Evolutionary conservation across 2,797 vertebrate species (phyloP).

Genomic region (Epinephelus awoara): DNA sequence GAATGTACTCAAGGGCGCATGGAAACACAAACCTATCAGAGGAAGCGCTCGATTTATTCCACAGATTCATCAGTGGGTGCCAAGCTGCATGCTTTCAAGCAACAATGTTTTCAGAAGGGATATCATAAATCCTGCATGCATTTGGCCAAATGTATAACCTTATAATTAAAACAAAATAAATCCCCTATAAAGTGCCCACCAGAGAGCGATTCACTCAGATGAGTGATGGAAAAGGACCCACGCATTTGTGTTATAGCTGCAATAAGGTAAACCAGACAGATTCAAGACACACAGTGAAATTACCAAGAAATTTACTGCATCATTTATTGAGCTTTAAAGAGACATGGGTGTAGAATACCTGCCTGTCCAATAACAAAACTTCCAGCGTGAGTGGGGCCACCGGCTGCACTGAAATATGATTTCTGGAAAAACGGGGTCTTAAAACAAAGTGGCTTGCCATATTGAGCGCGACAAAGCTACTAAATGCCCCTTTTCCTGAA

Average conservation of each 20-base stretch:
- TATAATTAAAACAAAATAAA: constrained; percentile 83
- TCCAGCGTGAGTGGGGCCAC: constrained; percentile 23
- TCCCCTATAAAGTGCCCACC: constrained; percentile 55
- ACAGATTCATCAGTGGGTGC: constrained; percentile 56
- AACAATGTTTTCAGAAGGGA: constrained; percentile 62
- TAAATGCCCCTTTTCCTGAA: constrained; percentile 63
- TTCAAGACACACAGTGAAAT: constrained; percentile 50
- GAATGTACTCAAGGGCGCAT: constrained; percentile 60
- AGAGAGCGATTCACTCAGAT: constrained; percentile 66
- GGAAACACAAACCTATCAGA: constrained; percentile 72
- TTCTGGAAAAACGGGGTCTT: constrained; percentile 44
- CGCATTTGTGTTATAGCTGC: constrained; percentile 51
- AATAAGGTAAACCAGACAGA: constrained; percentile 51
- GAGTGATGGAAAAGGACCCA: constrained; percentile 64
- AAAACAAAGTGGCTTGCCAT: constrained; percentile 57
- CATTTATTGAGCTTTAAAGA: constrained; percentile 53
- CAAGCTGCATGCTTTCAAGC: constrained; percentile 63
- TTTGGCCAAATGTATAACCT: constrained; percentile 71
- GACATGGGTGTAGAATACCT: constrained; percentile 32
- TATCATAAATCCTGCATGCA: constrained; percentile 69
- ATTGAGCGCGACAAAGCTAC: constrained; percentile 68
- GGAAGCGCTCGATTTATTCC: constrained; percentile 71
- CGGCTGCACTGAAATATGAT: constrained; percentile 55
- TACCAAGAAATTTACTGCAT: constrained; percentile 47
- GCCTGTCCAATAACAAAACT: constrained; percentile 67